phyloP scores from a whole-genome alignment of 2,113 vertebrate species.

The Ophiodon elongatus region DNA sequence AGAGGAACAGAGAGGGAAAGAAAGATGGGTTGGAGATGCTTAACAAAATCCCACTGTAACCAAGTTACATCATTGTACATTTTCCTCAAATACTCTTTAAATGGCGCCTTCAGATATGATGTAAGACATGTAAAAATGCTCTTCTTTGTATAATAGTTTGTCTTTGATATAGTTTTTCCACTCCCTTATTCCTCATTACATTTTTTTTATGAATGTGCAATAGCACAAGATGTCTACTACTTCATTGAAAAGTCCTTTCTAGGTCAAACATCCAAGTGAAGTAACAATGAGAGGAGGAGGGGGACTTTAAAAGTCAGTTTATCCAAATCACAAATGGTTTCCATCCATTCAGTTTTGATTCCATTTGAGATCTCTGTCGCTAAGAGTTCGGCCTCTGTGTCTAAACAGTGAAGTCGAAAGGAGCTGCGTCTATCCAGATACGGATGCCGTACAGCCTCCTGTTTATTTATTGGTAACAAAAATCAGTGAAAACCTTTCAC shows the following conservation, averaged over 20 bases:
- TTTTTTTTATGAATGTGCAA: not conserved
- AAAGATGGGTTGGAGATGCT: not conserved
- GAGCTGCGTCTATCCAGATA: not conserved
- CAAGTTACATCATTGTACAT: not conserved
- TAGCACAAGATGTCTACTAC: not conserved
- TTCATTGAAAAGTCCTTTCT: not conserved
- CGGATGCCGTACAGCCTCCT: not conserved
- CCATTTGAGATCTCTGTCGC: not conserved
- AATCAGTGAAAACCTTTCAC: not conserved
- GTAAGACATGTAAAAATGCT: not conserved
- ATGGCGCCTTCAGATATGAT: not conserved
- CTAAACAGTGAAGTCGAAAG: not conserved
- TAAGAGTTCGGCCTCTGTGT: not conserved
- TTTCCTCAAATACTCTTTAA: not conserved
- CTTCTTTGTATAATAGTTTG: not conserved
- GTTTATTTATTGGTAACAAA: not conserved
- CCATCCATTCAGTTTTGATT: not conserved
- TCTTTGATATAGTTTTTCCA: not conserved
- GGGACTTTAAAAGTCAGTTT: not conserved
- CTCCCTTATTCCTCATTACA: not conserved
- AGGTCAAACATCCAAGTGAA: not conserved
- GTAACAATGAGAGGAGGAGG: not conserved
- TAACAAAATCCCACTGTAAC: not conserved
- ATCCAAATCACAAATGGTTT: not conserved
- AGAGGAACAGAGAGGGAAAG: not conserved